Percentiles rank a stretch among this genome's conserved stretches.
phyloP scores from a whole-genome alignment of 2,113 vertebrate genomes.

The Scytalopus superciliaris region DNA sequence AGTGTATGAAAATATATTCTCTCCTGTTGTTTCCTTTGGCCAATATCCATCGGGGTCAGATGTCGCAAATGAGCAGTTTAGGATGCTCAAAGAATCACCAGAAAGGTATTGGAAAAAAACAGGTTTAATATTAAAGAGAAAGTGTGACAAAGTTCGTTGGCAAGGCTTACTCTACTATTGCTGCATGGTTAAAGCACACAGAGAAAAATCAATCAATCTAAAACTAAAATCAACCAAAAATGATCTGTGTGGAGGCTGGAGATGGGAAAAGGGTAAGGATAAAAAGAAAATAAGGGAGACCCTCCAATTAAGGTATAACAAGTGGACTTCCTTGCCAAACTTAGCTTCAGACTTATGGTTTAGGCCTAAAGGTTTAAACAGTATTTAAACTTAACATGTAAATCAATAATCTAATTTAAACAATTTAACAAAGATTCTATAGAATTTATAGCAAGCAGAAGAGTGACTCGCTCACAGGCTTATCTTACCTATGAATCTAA shows the following conservation, averaged over 20 bases:
- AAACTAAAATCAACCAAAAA: background rate
- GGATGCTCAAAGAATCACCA: background rate
- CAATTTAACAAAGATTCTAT: background rate
- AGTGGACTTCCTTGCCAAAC: background rate
- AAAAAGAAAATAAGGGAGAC: background rate
- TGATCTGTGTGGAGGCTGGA: background rate
- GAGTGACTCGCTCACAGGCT: background rate
- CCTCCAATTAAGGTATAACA: background rate
- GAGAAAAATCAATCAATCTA: background rate
- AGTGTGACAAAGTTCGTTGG: background rate
- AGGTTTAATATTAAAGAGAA: background rate
- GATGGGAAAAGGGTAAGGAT: background rate
- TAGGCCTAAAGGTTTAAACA: background rate
- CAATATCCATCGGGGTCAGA: background rate
- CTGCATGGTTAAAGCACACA: background rate
- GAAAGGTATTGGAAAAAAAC: background rate
- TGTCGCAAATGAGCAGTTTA: background rate
- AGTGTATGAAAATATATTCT: background rate
- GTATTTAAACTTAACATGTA: background rate
- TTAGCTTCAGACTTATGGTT: rapidly evolving
- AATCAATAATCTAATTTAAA: background rate
- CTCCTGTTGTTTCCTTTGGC: background rate
- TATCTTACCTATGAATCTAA: background rate
- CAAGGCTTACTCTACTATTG: background rate
- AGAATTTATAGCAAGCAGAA: background rate